These are phyloP conservation scores for Brachionus rubens DNA, from an alignment of 1,140 invertebrate genomes.

Conservation along the genomic window DNA sequence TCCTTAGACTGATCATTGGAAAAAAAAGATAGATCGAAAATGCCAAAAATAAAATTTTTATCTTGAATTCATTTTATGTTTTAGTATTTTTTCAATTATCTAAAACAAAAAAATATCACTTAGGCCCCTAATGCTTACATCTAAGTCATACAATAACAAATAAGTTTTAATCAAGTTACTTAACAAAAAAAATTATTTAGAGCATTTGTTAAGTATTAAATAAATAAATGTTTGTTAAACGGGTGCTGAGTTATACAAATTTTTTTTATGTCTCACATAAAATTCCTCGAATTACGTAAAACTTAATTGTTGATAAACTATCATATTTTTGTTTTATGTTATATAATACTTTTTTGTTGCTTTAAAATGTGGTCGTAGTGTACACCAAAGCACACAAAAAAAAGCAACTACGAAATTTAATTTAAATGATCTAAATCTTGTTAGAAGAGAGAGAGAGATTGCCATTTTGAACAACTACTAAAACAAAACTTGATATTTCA, in stretches of 20 bases:
- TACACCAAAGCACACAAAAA: too few species aligned
- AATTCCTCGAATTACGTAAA: neutral
- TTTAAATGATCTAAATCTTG: conserved; percentile 10
- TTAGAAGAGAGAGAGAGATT: conserved; percentile 12
- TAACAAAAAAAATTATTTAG: neutral
- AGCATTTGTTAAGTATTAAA: neutral
- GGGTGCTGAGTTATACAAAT: neutral
- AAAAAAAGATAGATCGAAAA: neutral
- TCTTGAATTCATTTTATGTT: conserved; percentile 33
- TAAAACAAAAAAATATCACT: too few species aligned
- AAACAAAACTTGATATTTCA: conserved; percentile 33
- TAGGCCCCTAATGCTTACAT: too few species aligned
- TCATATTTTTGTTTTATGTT: too few species aligned
- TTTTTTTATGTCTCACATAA: neutral
- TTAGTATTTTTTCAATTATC: neutral
- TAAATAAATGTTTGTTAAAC: neutral
- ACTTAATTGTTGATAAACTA: conserved; percentile 14
- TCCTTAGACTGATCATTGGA: conserved; percentile 7
- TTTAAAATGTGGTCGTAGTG: conserved; percentile 14
- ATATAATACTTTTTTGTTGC: too few species aligned
- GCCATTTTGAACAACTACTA: conserved; percentile 15
- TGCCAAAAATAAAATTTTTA: conserved; percentile 1
- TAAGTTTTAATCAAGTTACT: too few species aligned
- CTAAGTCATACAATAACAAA: too few species aligned
- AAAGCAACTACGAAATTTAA: neutral